Evolutionary conservation across 2,888 invertebrate species (phyloP).

Genomic region (Patella ulyssiponensis): DNA sequence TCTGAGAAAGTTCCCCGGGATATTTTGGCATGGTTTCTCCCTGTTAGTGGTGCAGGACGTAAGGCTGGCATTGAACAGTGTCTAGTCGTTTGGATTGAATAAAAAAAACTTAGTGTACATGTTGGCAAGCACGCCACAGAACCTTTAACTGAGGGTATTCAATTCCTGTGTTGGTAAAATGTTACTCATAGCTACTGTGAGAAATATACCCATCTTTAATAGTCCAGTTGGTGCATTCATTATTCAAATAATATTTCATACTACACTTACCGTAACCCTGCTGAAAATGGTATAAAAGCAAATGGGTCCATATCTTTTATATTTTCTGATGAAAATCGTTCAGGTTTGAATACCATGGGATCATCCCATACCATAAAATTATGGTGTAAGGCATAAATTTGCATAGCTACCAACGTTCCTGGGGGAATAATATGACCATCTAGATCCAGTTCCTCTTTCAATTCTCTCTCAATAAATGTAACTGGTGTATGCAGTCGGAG

Average conservation of each 20-base stretch:
- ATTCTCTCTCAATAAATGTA: constrained; percentile 46
- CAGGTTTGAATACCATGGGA: constrained; percentile 49
- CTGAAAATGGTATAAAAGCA: constrained; percentile 61
- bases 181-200: too few relatives aligned
- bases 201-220: too few relatives aligned
- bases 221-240: too few relatives aligned
- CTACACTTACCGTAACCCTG: constrained; percentile 50
- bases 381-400: constrained; percentile 51
- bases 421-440: constrained; percentile 51
- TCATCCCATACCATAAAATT: constrained; percentile 56
- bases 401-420: constrained; percentile 43
- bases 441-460: constrained; percentile 43
- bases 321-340: constrained; percentile 54
- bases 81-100: too few relatives aligned
- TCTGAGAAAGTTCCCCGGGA: too few relatives aligned
- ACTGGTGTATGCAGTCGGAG: constrained; percentile 57
- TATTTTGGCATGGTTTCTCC: too few relatives aligned
- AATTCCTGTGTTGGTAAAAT: too few relatives aligned
- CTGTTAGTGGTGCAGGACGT: too few relatives aligned
- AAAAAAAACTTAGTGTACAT: too few relatives aligned
- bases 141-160: too few relatives aligned
- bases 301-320: constrained; percentile 48
- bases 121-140: too few relatives aligned
- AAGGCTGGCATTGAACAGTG: too few relatives aligned
- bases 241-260: constrained; percentile 20